Percentiles rank a stretch among this genome's conserved stretches.
These are phyloP conservation scores for Archocentrus centrarchus DNA, from an alignment of 2,113 vertebrate genomes.

Conservation along the genomic window DNA sequence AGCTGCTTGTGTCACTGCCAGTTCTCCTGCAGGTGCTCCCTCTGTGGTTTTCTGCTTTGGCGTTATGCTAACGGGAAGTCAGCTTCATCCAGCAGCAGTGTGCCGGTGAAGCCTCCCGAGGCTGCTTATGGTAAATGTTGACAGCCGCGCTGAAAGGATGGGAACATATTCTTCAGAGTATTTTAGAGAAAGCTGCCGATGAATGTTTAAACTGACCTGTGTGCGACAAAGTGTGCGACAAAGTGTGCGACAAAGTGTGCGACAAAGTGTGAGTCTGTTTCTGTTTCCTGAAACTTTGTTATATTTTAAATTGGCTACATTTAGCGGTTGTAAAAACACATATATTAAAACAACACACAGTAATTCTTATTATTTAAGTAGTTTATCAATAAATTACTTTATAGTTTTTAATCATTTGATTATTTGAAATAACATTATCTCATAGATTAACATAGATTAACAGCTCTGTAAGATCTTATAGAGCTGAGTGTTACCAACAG, in stretches of 20 bases:
- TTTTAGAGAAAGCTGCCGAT: not conserved
- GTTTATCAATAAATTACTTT: too few species aligned
- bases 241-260: too few species aligned
- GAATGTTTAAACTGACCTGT: rapidly evolving
- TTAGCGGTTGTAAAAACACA: not conserved
- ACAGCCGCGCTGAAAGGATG: rapidly evolving
- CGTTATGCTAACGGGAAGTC: not conserved
- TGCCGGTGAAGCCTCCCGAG: not conserved
- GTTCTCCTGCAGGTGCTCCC: not conserved
- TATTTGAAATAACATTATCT: not conserved
- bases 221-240: not conserved
- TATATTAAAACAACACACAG: too few species aligned
- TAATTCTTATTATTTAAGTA: too few species aligned
- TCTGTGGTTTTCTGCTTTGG: not conserved
- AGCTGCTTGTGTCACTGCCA: not conserved
- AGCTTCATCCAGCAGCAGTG: not conserved
- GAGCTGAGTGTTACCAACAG: too few species aligned
- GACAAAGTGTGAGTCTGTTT: not conserved
- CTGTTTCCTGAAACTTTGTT: not conserved
- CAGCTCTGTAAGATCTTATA: too few species aligned
- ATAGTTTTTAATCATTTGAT: rapidly evolving
- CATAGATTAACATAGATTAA: not conserved
- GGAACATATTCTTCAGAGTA: not conserved
- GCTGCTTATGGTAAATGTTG: not conserved
- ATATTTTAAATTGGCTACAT: rapidly evolving